Conservation (phyloP, 2,888 invertebrate species). For the Pyrgus malvae region DNA sequence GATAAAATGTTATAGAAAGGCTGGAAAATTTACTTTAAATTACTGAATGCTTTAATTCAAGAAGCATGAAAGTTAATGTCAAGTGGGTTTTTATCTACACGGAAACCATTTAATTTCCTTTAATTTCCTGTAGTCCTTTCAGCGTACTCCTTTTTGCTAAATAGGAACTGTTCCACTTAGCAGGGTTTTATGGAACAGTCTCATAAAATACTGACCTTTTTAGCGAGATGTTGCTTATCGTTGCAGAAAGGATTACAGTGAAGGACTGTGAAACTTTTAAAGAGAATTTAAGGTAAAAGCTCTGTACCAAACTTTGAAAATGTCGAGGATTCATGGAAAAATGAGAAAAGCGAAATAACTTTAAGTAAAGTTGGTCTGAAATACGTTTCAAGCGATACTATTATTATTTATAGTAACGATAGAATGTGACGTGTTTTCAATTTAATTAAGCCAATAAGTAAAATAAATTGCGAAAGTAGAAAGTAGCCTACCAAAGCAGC, state of each 20-base stretch:
- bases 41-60: too few species aligned
- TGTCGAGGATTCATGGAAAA: background rate
- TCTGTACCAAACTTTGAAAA: background rate
- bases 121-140: conserved; percentile 10
- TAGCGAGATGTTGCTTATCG: background rate
- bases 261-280: background rate
- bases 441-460: background rate
- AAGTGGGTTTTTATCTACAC: background rate
- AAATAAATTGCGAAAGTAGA: background rate
- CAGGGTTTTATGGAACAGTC: conserved; percentile 9
- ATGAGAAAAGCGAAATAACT: too few species aligned
- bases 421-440: too few species aligned
- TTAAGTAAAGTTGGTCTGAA: too few species aligned
- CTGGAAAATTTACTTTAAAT: too few species aligned
- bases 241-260: conserved; percentile 1
- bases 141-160: conserved; percentile 4
- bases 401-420: too few species aligned
- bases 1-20: too few species aligned
- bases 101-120: conserved; percentile 3
- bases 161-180: conserved; percentile 16
- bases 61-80: background rate
- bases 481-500: background rate
- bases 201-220: conserved; percentile 17
- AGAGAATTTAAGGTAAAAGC: background rate
- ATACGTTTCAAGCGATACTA: too few species aligned